Base-by-base conservation (phyloP, 2,888 invertebrate species). In the Syritta pipiens region DNA sequence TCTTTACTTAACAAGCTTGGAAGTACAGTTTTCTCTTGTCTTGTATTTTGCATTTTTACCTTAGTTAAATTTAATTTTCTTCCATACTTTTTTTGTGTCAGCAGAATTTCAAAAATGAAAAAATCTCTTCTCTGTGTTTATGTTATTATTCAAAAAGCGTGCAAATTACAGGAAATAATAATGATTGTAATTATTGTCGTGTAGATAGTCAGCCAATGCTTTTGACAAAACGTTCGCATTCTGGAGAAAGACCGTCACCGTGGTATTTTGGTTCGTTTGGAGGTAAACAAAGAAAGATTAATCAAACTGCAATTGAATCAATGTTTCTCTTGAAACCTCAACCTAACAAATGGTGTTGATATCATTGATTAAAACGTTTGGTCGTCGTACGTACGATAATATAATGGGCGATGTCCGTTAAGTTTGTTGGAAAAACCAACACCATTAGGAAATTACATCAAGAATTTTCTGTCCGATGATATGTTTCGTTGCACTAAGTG, bases 21-120 rank as follows among this genome's bases (percentile, higher is more conserved):
- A 32, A 32, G 28, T 22, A 57, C 32, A 30, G 20, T 28, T 17
- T 67, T 48, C 17, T 30, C 26, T n/a, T 17, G 9, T n/a, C 4
- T 60, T 17, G 32, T 30, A 32, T 19, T 65, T 44, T 72, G 46
- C 37, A 65, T 37, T 44, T 49, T 42, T 28, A 24, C 32, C 48
- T 42, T 22, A 59, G 67, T 74, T 46, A 53, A 65, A 74, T 74
- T 65, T 60, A 51, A 37, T 60, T 67, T n/a, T n/a, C n/a, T 53
- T 12, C 46, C 7, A 22, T 24, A 3, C 19, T 12, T 20, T 46
- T 10, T 22, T 9, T 26, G 6, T 28, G 35, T 7, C 10, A 26
- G 17, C 2, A 42, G 2, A 24, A n/a, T 40, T 12, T 57, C n/a
- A 26, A 14, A 12, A 49, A 32, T 35, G 19, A 20, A 26, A 57